Evolutionary conservation across 2,888 invertebrate species (phyloP).

Genomic region (Nemoura dubitans): DNA sequence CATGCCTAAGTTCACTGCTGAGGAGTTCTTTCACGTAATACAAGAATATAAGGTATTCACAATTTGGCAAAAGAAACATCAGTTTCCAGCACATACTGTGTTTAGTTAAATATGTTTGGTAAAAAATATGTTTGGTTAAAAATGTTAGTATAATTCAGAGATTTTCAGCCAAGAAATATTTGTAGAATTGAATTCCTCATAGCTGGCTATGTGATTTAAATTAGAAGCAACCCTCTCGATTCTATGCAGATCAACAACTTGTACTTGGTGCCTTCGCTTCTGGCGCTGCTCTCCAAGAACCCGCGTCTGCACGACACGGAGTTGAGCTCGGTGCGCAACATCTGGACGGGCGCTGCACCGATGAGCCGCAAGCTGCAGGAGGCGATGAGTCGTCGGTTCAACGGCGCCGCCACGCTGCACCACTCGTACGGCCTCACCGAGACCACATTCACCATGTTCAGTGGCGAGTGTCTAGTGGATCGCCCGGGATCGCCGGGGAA

Average conservation of each 20-base stretch:
- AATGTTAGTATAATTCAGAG: too few relatives aligned
- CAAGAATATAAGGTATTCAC: conserved; percentile 71
- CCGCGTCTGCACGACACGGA: conserved; percentile 58
- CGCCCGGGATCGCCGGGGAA: conserved; percentile 52
- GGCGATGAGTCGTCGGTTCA: conserved; percentile 22
- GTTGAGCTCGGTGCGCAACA: conserved; percentile 72
- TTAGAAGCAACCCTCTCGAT: too few relatives aligned
- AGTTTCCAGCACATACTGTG: too few relatives aligned
- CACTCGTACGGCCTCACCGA: conserved; percentile 87
- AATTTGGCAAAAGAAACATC: background rate
- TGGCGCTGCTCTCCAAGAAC: conserved; percentile 85
- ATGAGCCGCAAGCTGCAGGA: conserved; percentile 74
- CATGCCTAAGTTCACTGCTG: conserved; percentile 75
- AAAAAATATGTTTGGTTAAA: too few relatives aligned
- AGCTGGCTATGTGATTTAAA: too few relatives aligned
- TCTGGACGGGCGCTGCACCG: conserved; percentile 86
- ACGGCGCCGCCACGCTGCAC: conserved; percentile 63
- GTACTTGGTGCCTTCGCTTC: conserved; percentile 84
- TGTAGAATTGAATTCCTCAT: too few relatives aligned
- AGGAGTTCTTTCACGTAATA: conserved; percentile 76
- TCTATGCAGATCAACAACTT: conserved; percentile 70
- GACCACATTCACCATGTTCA: conserved; percentile 70
- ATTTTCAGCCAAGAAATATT: too few relatives aligned
- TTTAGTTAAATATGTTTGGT: too few relatives aligned
- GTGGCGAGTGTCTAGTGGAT: conserved; percentile 58